A percentile compares a stretch with the other conserved stretches of the same genome.
These are phyloP conservation scores for Pseudococcus longispinus DNA, from an alignment of 2,888 invertebrate genomes.

Conservation along the genomic window DNA sequence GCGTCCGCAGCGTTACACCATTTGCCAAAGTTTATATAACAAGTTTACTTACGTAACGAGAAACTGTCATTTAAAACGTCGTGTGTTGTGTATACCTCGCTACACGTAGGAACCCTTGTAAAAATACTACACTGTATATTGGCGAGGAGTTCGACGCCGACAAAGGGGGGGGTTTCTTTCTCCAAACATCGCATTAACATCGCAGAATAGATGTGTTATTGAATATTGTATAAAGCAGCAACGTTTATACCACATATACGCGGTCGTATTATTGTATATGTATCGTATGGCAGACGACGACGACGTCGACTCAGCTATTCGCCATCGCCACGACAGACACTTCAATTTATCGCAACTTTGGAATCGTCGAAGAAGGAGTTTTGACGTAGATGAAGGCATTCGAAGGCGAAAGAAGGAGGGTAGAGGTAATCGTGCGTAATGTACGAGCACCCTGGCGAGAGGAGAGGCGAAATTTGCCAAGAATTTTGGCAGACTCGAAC, in stretches of 20 bases:
- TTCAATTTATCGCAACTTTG: not conserved
- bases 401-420: too few species aligned
- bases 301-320: not conserved
- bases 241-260: not conserved
- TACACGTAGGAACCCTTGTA: not conserved
- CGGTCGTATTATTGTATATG: not conserved
- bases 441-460: too few species aligned
- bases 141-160: not conserved
- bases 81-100: not conserved
- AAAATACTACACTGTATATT: not conserved
- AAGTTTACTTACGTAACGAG: conserved; percentile 20
- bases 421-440: not conserved
- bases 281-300: not conserved
- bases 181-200: not conserved
- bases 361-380: not conserved
- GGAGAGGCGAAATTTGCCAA: too few species aligned
- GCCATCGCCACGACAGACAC: not conserved
- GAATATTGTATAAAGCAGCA: conserved; percentile 18
- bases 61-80: conserved; percentile 22
- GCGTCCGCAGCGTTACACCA: not conserved
- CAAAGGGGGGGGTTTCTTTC: not conserved
- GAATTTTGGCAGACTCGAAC: too few species aligned
- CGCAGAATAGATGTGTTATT: conserved; percentile 1
- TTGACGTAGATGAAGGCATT: not conserved
- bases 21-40: conserved; percentile 20